Evolutionary conservation across 2,888 invertebrate species (phyloP), one percentile per base, ranked within the genome.

Genomic region (Eledona agricola): DNA sequence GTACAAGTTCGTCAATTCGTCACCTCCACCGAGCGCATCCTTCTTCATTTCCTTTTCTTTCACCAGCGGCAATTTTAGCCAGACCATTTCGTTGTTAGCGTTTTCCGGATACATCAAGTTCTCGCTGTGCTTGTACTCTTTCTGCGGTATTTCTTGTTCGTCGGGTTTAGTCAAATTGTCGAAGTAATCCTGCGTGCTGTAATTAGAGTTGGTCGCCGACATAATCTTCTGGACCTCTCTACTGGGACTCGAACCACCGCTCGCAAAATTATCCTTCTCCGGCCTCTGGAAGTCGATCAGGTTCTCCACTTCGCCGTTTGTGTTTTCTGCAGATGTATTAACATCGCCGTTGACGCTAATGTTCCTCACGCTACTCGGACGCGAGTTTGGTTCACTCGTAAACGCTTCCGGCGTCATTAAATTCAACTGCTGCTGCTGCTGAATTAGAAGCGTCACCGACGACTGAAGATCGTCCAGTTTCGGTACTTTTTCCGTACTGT

Each of bases 371-470:
- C 71, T 76, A 35, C 66, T 72, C 1, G 79, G 78, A 57, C 67
- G 57, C 0, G 65, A 62, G 20, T 54, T 51, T 16, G 28, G 40
- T 28, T 51, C 37, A 2, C 15, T 81, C 55, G 83, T 84, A 63
- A 94, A 94, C 9, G 91, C 92, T 69, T 93, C 93, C 0, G 94
- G 93, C 0, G 93, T 93, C 87, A 93, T 90, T 13, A 92, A 80
- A 67, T 87, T 91, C 12, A 90, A 76, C 19, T 53, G 52, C 15
- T 79, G 78, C 70, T 72, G 57, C 23, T 51, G 51, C 69, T 75
- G 72, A 23, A 76, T 73, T 4, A 76, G 57, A 23, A 73, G 57
- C n/a, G 70, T 69, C 7, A 76, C 73, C 0, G 75, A 74, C 15
- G 70, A 66, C 55, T 77, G 74, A 12, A 76, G 50, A 56, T 76